Conservation (phyloP, 2,888 invertebrate genomes). For the Gandaritis pyraliata region DNA sequence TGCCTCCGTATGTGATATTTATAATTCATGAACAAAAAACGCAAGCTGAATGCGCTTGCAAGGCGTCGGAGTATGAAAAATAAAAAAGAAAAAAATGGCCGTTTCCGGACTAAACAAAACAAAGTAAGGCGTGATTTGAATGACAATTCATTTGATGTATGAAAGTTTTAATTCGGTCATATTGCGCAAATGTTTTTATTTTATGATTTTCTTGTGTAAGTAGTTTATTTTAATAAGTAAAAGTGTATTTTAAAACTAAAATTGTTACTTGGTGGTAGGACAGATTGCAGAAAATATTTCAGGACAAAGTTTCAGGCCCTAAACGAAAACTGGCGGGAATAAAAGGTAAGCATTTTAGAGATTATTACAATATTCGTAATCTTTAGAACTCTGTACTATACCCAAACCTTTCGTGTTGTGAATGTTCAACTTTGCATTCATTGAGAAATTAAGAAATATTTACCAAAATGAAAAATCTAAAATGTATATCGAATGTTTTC, state of each 20-base stretch:
- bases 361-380: not conserved
- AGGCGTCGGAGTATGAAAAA: slow-evolving; percentile 44
- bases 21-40: slow-evolving; percentile 72
- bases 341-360: not conserved
- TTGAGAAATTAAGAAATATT: slow-evolving; percentile 8
- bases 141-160: slow-evolving; percentile 38
- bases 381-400: not conserved
- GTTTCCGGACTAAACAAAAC: slow-evolving; percentile 70
- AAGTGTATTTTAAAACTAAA: slow-evolving; percentile 22
- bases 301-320: not conserved
- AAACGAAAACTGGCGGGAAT: slow-evolving; percentile 24
- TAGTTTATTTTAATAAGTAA: slow-evolving; percentile 20
- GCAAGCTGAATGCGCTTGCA: slow-evolving; percentile 57
- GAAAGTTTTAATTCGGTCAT: slow-evolving; percentile 22
- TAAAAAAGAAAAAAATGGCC: slow-evolving; percentile 51
- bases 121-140: slow-evolving; percentile 55
- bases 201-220: slow-evolving; percentile 13
- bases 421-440: not conserved
- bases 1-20: slow-evolving; percentile 63
- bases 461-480: not conserved
- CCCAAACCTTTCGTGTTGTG: not conserved
- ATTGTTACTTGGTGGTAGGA: slow-evolving; percentile 4
- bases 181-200: slow-evolving; percentile 21
- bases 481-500: not conserved
- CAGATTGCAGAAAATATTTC: not conserved